phyloP scores from a whole-genome alignment of 2,888 invertebrate species.

The Tinea pellionella region DNA sequence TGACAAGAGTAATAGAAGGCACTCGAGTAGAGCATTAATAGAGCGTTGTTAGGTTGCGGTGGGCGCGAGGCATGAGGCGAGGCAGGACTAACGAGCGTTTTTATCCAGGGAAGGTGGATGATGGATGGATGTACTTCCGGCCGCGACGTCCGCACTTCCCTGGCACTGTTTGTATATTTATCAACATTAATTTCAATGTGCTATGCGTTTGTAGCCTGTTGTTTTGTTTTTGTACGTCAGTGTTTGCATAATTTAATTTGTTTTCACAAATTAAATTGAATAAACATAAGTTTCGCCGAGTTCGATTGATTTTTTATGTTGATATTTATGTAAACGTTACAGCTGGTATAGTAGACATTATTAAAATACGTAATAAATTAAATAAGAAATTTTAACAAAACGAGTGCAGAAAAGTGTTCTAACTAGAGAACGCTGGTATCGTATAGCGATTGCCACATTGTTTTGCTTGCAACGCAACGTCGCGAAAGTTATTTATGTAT shows the following conservation, averaged over 20 bases:
- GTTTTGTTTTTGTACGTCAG: conserved; percentile 7
- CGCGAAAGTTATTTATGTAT: background rate
- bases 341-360: background rate
- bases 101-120: conserved; percentile 66
- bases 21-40: conserved; percentile 67
- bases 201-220: conserved; percentile 19
- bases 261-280: background rate
- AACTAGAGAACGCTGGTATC: background rate
- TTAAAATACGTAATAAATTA: background rate
- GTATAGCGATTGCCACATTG: background rate
- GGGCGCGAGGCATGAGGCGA: background rate
- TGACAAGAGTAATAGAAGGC: conserved; percentile 65
- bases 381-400: background rate
- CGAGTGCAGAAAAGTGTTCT: background rate
- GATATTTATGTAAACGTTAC: background rate
- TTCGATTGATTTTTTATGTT: background rate
- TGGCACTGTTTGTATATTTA: conserved; percentile 56
- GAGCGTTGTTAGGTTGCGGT: conserved; percentile 48
- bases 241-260: conserved; percentile 10
- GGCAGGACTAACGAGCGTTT: conserved; percentile 61
- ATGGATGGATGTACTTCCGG: conserved; percentile 62
- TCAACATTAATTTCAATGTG: conserved; percentile 63
- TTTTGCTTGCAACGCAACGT: background rate
- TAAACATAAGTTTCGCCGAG: background rate
- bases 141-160: conserved; percentile 55